Evolutionary conservation across 2,797 vertebrate species (phyloP).

Genomic region (Onychomys leucogaster): DNA sequence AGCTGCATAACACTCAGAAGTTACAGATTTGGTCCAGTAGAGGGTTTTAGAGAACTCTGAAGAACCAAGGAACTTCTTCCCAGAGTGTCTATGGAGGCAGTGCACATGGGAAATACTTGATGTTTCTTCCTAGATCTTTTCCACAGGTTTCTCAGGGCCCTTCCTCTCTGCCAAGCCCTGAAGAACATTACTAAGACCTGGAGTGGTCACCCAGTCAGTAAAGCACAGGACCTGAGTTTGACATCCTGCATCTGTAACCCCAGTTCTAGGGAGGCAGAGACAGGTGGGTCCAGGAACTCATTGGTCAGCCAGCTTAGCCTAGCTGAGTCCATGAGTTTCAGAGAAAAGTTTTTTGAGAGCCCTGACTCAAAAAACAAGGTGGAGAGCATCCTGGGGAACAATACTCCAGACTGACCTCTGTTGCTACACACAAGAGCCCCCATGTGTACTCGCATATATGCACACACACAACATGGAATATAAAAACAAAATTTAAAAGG

Average conservation of each 20-base stretch:
- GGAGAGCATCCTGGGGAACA: background rate
- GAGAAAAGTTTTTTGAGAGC: background rate
- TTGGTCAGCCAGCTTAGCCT: background rate
- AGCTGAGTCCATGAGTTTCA: background rate
- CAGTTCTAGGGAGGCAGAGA: background rate
- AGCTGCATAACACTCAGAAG: background rate
- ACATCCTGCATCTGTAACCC: background rate
- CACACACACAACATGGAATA: background rate
- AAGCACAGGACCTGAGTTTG: background rate
- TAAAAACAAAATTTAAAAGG: background rate
- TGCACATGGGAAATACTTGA: fast-evolving
- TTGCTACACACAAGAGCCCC: too few relatives aligned
- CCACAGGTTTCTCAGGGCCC: too few relatives aligned
- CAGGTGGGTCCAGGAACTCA: background rate
- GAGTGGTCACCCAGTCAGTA: background rate
- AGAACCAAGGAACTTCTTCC: background rate
- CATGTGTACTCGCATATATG: background rate
- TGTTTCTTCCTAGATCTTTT: background rate
- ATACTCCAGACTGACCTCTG: background rate
- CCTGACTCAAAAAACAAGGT: background rate
- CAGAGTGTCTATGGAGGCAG: background rate
- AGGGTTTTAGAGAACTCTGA: background rate
- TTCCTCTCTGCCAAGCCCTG: background rate
- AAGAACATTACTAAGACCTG: too few relatives aligned
- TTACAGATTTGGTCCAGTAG: background rate